phyloP scores from a whole-genome alignment of 2,113 vertebrate genomes.

The Myiagra hebetior region DNA sequence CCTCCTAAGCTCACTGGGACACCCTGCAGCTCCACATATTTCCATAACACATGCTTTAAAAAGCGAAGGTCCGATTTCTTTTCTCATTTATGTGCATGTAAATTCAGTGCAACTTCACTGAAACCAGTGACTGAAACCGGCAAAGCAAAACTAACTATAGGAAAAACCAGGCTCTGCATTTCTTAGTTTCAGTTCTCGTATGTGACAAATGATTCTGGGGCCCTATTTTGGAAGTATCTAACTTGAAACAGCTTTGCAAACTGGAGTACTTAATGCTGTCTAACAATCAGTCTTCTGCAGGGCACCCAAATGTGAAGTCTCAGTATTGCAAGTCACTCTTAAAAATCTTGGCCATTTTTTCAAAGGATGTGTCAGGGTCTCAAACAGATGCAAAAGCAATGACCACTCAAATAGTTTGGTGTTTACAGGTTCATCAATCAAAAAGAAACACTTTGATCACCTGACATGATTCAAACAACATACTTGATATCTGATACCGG shows the following conservation, averaged over 20 bases:
- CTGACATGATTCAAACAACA: slow-evolving; percentile 59
- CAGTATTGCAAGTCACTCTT: background rate
- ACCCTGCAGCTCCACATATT: background rate
- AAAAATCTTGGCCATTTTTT: slow-evolving; percentile 53
- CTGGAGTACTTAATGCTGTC: background rate
- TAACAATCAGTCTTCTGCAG: slow-evolving; percentile 12
- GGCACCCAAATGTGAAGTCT: background rate
- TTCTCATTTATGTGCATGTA: background rate
- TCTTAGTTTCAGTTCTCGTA: background rate
- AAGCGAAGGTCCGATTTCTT: background rate
- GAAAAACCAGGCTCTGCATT: background rate
- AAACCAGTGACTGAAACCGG: background rate
- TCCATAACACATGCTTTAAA: background rate
- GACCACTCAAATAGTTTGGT: slow-evolving; percentile 45
- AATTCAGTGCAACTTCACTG: background rate
- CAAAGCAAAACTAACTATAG: background rate
- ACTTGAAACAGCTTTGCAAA: slow-evolving; percentile 48
- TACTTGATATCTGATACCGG: slow-evolving; percentile 68
- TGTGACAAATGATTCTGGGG: slow-evolving; percentile 20
- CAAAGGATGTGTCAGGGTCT: slow-evolving; percentile 41
- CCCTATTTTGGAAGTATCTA: slow-evolving; percentile 12
- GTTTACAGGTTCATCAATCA: slow-evolving; percentile 77
- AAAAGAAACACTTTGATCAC: slow-evolving; percentile 69
- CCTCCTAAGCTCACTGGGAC: background rate
- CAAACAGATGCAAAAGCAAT: slow-evolving; percentile 51